Evolutionary conservation across 37 sponge, comb jelly and placozoan genomes (phyloP).

Genomic region (Chondrosia reniformis): DNA sequence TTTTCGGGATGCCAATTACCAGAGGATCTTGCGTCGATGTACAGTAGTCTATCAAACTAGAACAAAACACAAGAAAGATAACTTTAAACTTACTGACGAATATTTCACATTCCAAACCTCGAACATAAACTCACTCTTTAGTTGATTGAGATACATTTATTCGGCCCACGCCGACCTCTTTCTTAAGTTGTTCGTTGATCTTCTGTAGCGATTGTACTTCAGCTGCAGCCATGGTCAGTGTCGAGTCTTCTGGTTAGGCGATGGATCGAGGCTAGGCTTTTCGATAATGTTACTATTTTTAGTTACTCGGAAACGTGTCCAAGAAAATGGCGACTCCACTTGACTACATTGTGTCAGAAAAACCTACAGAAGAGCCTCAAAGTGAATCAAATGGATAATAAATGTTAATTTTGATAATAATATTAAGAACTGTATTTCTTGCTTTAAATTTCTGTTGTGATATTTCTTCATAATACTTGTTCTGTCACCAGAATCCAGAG

Average conservation of each 20-base stretch:
- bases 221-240: conserved; percentile 6
- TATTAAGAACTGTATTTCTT: too few species aligned
- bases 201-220: conserved; percentile 29
- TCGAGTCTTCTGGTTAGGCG: neutral
- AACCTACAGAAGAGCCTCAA: conserved; percentile 1
- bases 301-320: too few species aligned
- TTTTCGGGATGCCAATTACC: conserved; percentile 49
- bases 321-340: conserved; percentile 18
- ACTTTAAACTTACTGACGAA: neutral
- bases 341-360: conserved; percentile 9
- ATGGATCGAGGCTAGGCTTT: too few species aligned
- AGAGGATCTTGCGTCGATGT: conserved; percentile 55
- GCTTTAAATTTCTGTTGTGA: too few species aligned
- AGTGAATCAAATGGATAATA: too few species aligned
- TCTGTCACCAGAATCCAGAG: too few species aligned
- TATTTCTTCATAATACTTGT: too few species aligned
- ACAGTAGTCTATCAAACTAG: conserved; percentile 49
- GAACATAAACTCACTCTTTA: conserved; percentile 44
- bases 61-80: neutral
- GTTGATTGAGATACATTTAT: conserved; percentile 44
- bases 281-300: too few species aligned
- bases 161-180: conserved; percentile 56
- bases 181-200: conserved; percentile 55
- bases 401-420: too few species aligned
- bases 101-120: neutral